Conservation (phyloP, 2,888 invertebrate species). For the Galeruca laticollis region DNA sequence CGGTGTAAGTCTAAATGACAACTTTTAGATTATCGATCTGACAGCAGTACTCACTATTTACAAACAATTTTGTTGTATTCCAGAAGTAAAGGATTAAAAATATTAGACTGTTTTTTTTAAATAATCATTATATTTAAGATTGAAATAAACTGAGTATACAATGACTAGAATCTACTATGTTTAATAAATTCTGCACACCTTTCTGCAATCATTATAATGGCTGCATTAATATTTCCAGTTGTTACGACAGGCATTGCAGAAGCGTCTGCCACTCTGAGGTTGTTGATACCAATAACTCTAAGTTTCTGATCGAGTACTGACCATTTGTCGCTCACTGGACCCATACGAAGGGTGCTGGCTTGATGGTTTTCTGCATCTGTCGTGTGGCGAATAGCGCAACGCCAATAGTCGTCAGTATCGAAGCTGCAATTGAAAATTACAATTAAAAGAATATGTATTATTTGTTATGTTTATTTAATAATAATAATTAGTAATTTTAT, state of each 20-base stretch:
- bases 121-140: no score
- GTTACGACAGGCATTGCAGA: conserved; percentile 46
- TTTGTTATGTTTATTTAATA: no score
- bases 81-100: no score
- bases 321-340: conserved; percentile 73
- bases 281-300: conserved; percentile 46
- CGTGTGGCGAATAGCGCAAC: conserved; percentile 74
- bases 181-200: conserved; percentile 47
- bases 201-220: conserved; percentile 49
- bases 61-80: no score
- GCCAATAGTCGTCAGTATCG: conserved; percentile 76
- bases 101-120: no score
- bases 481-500: no score
- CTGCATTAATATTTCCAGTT: conserved; percentile 46
- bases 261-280: conserved; percentile 48
- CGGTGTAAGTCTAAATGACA: no score
- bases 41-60: no score
- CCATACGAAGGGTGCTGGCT: conserved; percentile 84
- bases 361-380: conserved; percentile 84
- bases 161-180: background rate
- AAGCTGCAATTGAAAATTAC: conserved; percentile 50
- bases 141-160: background rate
- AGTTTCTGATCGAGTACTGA: conserved; percentile 67
- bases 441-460: no score
- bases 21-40: no score